Base-by-base conservation (phyloP, 2,113 vertebrate species). In the Scytalopus superciliaris region DNA sequence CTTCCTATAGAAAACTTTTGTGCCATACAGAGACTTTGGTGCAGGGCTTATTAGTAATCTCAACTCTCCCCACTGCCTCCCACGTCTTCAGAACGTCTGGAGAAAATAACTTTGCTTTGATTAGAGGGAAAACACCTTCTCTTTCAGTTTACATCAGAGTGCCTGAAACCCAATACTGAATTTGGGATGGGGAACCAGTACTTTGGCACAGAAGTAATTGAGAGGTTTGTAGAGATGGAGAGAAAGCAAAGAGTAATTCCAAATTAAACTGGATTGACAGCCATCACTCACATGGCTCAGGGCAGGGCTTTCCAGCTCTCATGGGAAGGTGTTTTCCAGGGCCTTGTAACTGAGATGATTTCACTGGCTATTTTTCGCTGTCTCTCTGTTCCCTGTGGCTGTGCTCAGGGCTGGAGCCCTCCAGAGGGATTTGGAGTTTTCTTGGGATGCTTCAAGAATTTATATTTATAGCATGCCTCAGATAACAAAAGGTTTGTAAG, bases 271-370 rank as follows among this genome's bases (percentile, higher is more conserved):
- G 52, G 40, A 8, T 6, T 17, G 57, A 3, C 17, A 7, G 50
- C 1, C 22, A 8, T 19, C 3, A 0, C 66, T 14, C 5, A 17
- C 55, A 19, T 0, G 4, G 42, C 77, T 35, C 52, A 4, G 77
- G 53, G 45, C 63, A 49, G 31, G 1, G 19, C 50, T 50, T 5
- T 6, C 31, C 62, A 47, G n/a, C 27, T 12, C 57, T 31, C 8
- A 9, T 3, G 31, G 62, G 17, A 52, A 75, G 22, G 9, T 3
- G 56, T 3, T 83, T 37, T 27, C 14, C 56, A 22, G 9, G 4
- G 24, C 25, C 72, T 22, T 16, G 9, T 0, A 15, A 19, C 7
- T 39, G 44, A 42, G 28, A 1, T 4, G 3, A 37, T n/a, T 14
- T 23, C 68, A 5, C 50, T 14, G 35, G 40, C 66, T 67, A 1